Evolutionary conservation across 2,113 vertebrate species (phyloP).

Genomic region (Antennarius striatus): DNA sequence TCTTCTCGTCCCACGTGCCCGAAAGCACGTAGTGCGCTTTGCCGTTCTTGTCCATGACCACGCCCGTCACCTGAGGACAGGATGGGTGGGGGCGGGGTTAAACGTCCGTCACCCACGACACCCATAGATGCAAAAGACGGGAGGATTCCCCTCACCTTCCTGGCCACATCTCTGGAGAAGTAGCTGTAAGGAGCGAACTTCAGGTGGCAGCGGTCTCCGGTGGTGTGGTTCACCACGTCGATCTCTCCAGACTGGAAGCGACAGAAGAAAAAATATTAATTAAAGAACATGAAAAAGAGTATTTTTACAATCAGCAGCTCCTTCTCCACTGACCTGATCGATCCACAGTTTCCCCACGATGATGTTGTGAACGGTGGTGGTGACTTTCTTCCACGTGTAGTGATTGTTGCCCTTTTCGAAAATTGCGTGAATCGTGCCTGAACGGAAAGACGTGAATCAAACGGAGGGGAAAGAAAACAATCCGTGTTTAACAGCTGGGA

Average conservation of each 20-base stretch:
- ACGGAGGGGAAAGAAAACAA: too few relatives aligned
- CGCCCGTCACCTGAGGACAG: conserved; percentile 87
- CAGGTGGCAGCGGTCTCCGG: conserved; percentile 93
- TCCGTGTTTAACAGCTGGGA: not conserved
- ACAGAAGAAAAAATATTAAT: not conserved
- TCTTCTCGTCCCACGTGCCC: conserved; percentile 98
- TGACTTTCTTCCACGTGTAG: conserved; percentile 98
- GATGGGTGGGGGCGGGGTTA: too few relatives aligned
- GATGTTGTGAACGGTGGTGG: conserved; percentile 97
- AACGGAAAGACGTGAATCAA: too few relatives aligned
- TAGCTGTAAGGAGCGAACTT: conserved; percentile 98
- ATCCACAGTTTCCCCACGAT: conserved; percentile 98
- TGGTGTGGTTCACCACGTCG: conserved; percentile 93
- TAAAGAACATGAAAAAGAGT: not conserved
- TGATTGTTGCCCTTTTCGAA: conserved; percentile 92
- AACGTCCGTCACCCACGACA: too few relatives aligned
- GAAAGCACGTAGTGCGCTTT: conserved; percentile 91
- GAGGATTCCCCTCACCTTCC: conserved; percentile 82
- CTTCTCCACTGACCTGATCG: conserved; percentile 84
- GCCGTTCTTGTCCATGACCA: conserved; percentile 88
- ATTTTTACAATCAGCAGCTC: conserved; percentile 20
- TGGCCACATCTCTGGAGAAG: conserved; percentile 93
- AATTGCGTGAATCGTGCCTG: conserved; percentile 94
- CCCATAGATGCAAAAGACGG: too few relatives aligned
- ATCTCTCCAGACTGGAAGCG: conserved; percentile 90